Evolutionary conservation across 2,888 invertebrate genomes (phyloP).

Genomic region (Congeria kusceri): DNA sequence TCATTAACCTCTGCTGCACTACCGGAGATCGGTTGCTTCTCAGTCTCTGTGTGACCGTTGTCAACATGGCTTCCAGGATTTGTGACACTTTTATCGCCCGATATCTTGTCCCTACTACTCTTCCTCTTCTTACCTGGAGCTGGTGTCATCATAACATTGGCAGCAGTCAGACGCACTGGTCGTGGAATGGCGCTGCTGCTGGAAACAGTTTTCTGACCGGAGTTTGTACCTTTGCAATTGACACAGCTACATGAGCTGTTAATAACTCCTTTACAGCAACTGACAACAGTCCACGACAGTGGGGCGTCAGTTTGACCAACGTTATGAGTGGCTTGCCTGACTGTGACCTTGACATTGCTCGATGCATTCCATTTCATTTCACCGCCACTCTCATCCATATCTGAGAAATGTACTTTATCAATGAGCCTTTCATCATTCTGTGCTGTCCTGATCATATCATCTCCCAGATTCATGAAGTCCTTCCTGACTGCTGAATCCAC

Average conservation of each 20-base stretch:
- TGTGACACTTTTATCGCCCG: not conserved
- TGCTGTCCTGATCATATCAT: not conserved
- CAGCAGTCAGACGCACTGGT: slow-evolving; percentile 37
- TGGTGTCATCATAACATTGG: slow-evolving; percentile 42
- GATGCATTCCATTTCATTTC: not conserved
- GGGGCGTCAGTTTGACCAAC: slow-evolving; percentile 8
- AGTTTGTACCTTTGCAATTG: slow-evolving; percentile 1
- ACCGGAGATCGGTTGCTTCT: not conserved
- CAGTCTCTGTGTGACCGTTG: too few species aligned
- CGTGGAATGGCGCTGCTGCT: slow-evolving; percentile 33
- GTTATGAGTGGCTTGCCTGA: too few species aligned
- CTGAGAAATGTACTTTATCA: slow-evolving; percentile 35
- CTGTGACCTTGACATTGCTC: not conserved
- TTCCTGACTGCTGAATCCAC: not conserved
- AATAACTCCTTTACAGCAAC: slow-evolving; percentile 50
- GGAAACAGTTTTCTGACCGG: not conserved
- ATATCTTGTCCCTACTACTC: slow-evolving; percentile 15
- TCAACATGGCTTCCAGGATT: not conserved
- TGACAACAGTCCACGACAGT: slow-evolving; percentile 44
- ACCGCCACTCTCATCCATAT: slow-evolving; percentile 5
- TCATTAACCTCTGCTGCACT: not conserved
- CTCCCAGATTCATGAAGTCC: not conserved
- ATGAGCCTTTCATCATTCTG: slow-evolving; percentile 10
- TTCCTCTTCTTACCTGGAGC: slow-evolving; percentile 39
- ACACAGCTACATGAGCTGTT: slow-evolving; percentile 46